Evolutionary conservation across 1,140 invertebrate species (phyloP).

Genomic region (Drosophila arizonae): DNA sequence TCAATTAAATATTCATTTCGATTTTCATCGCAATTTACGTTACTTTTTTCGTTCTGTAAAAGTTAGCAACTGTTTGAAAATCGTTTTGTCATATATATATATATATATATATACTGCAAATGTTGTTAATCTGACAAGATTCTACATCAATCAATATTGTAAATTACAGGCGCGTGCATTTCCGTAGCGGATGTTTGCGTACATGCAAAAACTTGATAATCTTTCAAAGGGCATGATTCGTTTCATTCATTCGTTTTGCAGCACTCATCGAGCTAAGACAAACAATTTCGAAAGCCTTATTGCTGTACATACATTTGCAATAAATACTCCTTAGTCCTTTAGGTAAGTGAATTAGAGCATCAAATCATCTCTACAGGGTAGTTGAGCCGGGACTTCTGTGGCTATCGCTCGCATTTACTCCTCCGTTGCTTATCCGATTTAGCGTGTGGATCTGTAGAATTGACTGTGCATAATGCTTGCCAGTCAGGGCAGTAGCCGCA

Average conservation of each 20-base stretch:
- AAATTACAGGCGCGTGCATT: constrained; percentile 8
- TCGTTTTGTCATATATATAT: neutral
- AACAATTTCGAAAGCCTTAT: too few species aligned
- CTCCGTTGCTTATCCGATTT: constrained; percentile 34
- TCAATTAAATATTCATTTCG: constrained; percentile 46
- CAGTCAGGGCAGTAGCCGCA: neutral
- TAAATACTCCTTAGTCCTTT: neutral
- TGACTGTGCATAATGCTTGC: constrained; percentile 35
- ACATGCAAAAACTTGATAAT: constrained; percentile 31
- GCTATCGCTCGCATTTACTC: constrained; percentile 18
- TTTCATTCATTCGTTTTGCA: neutral
- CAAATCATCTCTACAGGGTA: constrained; percentile 4
- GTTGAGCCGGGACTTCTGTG: neutral
- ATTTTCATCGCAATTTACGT: constrained; percentile 22
- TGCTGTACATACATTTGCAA: too few species aligned
- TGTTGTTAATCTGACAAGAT: constrained; percentile 3
- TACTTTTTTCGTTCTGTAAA: neutral
- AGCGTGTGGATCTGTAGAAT: constrained; percentile 47
- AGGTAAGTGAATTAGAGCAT: neutral
- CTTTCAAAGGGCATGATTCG: constrained; percentile 7
- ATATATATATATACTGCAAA: constrained; percentile 1
- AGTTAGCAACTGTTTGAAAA: constrained; percentile 16
- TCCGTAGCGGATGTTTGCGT: constrained; percentile 32
- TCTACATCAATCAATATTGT: constrained; percentile 22
- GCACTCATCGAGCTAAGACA: too few species aligned